Evolutionary conservation across 2,888 invertebrate species (phyloP).

Genomic region (Nephrotoma guestfalica): DNA sequence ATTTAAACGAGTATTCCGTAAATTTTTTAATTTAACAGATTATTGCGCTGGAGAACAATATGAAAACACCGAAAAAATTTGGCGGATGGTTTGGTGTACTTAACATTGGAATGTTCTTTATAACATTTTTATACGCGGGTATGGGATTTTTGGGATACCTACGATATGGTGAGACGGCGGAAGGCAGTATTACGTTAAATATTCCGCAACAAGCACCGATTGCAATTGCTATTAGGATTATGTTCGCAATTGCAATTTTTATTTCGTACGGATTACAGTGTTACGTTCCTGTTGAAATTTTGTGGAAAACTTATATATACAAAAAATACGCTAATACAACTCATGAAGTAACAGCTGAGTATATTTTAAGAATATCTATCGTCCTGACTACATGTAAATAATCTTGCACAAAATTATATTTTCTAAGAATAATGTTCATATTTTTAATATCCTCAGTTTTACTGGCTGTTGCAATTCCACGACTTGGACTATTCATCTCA

Average conservation of each 20-base stretch:
- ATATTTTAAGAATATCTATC: slow-evolving; percentile 36
- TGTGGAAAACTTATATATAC: slow-evolving; percentile 43
- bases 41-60: slow-evolving; percentile 78
- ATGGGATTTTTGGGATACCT: slow-evolving; percentile 78
- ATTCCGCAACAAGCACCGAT: slow-evolving; percentile 46
- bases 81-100: slow-evolving; percentile 63
- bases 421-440: neutral
- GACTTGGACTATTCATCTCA: slow-evolving; percentile 58
- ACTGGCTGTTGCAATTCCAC: slow-evolving; percentile 52
- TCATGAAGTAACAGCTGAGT: slow-evolving; percentile 35
- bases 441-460: slow-evolving; percentile 42
- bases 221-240: slow-evolving; percentile 44
- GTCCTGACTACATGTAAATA: slow-evolving; percentile 47
- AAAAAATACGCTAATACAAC: slow-evolving; percentile 26
- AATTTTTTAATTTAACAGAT: slow-evolving; percentile 41
- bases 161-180: slow-evolving; percentile 52
- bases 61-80: slow-evolving; percentile 70
- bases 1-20: neutral
- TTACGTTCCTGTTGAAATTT: slow-evolving; percentile 72
- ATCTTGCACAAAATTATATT: neutral
- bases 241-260: slow-evolving; percentile 56
- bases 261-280: slow-evolving; percentile 78
- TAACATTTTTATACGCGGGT: slow-evolving; percentile 58
- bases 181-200: slow-evolving; percentile 70
- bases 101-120: slow-evolving; percentile 66